These are phyloP conservation scores for Nemoura dubitans DNA, from an alignment of 2,888 invertebrate genomes.

Conservation along the genomic window DNA sequence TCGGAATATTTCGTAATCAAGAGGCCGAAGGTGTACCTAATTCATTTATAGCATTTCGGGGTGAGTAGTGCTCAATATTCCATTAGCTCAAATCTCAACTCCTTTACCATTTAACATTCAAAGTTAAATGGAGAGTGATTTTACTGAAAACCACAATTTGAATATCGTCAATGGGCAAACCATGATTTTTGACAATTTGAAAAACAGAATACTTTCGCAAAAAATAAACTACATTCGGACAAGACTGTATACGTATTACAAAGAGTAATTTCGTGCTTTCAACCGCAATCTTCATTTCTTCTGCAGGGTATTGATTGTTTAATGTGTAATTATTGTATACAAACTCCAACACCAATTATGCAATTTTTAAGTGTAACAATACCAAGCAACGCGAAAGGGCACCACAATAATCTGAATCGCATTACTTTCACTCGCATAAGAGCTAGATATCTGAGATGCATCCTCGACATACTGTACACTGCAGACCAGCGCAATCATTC, in stretches of 20 bases:
- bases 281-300: not conserved
- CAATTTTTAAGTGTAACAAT: constrained; percentile 12
- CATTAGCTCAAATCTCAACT: not conserved
- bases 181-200: not conserved
- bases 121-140: not conserved
- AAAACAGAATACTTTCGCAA: not conserved
- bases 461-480: no score
- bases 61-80: not conserved
- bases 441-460: not conserved
- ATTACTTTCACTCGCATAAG: not conserved
- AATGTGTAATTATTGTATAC: not conserved
- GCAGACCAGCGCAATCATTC: not conserved
- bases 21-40: not conserved
- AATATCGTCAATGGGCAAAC: not conserved
- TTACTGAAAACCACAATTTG: not conserved
- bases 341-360: not conserved
- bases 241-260: not conserved
- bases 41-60: not conserved
- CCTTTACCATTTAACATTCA: no score
- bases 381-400: constrained; percentile 3
- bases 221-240: not conserved
- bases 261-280: not conserved
- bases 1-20: not conserved
- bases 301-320: not conserved
- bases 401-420: not conserved